Base-by-base conservation (phyloP, 1,140 invertebrate species). In the Drosophila nebulosa region DNA sequence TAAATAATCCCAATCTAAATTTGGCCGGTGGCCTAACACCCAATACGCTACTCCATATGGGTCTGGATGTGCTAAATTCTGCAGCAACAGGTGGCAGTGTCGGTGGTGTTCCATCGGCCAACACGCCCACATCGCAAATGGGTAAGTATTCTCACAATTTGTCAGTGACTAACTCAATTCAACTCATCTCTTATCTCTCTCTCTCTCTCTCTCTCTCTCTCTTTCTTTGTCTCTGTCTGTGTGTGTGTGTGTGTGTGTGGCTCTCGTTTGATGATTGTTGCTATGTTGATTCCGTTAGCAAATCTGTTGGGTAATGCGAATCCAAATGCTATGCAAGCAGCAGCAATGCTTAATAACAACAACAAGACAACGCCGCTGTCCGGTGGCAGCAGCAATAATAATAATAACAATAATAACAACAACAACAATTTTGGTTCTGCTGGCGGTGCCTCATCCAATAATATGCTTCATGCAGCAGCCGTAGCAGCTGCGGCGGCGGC, bases 261-360 rank as follows among this genome's bases (percentile, higher is more conserved):
- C 30, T 51, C 57, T 30, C 24, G 35, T 24, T 24, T 24, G n/a
- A n/a, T 30, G 27, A 30, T 30, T 30, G 27, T 9, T 16, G n/a
- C n/a, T n/a, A n/a, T 71, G 27, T 10, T n/a, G n/a, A n/a, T n/a
- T n/a, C n/a, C 35, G 9, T 42, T 60, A 86, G 89, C 71, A 53
- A 78, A 79, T 42, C 62, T 76, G 27, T 18, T 86, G 62, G 79
- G 67, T 30, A 83, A 79, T 69, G 36, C 64, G 30, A 78, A 83
- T 72, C 39, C 39, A 9, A 46, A 46, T 46, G 64, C 83, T 2
- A 58, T 86, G 78, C 63, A 64, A 27, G 69, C 84, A 26, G 79
- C 85, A 32, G 86, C 70, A 64, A 85, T 89, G 74, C 55, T 89
- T 35, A 89, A 88, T 61, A 88, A 86, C 56, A 81, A 84, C 71